These are phyloP conservation scores for Geotria australis DNA, from an alignment of 2,797 vertebrate species.

Conservation along the genomic window DNA sequence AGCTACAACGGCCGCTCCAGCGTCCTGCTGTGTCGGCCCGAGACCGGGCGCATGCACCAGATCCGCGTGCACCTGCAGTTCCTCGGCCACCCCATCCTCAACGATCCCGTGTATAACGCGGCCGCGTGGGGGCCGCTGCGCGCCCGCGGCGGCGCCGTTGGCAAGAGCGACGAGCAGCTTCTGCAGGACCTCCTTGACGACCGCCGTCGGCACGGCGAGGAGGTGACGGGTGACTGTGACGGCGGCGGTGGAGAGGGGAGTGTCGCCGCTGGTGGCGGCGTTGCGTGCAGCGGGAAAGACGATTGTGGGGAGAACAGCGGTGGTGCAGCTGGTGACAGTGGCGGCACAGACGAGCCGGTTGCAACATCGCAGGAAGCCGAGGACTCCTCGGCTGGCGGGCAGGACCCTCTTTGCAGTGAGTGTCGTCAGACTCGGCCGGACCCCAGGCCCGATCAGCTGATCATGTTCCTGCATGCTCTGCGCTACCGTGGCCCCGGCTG, in stretches of 20 bases:
- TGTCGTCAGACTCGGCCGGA: constrained; percentile 37
- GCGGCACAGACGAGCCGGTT: neutral
- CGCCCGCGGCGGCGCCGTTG: constrained; percentile 36
- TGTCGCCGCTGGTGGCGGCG: too few relatives aligned
- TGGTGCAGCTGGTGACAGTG: neutral
- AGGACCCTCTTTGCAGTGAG: constrained; percentile 46
- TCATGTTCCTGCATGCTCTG: constrained; percentile 83
- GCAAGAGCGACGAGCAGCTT: constrained; percentile 42
- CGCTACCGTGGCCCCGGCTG: constrained; percentile 67
- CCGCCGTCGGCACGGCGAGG: neutral
- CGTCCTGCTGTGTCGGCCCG: constrained; percentile 45
- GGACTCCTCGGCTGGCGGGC: constrained; percentile 1
- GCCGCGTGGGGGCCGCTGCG: constrained; percentile 47
- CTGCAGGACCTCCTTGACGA: constrained; percentile 21
- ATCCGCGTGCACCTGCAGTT: constrained; percentile 90
- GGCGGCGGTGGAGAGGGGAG: neutral
- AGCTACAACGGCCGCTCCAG: constrained; percentile 50
- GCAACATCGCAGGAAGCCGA: neutral
- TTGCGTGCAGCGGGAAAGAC: neutral
- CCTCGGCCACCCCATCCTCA: constrained; percentile 64
- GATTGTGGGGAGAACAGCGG: neutral
- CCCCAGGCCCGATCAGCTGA: constrained; percentile 45
- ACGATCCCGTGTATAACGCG: constrained; percentile 76
- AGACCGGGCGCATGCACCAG: constrained; percentile 80
- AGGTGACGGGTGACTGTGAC: neutral